Evolutionary conservation across 64 coral and sea anemone genomes (phyloP).

Genomic region (Montipora capricornis): DNA sequence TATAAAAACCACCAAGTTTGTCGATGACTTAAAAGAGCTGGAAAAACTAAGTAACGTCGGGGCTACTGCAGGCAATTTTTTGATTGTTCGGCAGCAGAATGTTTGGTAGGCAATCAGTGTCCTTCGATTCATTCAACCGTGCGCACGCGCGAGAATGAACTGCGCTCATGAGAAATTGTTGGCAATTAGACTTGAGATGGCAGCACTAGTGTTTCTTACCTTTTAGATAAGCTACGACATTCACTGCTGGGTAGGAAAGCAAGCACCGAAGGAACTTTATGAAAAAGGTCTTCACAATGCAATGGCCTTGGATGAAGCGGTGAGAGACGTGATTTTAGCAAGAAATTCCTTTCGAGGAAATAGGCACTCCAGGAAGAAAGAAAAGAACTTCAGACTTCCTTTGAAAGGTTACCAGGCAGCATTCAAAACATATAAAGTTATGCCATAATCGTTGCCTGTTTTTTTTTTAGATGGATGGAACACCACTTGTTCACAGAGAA

Average conservation of each 20-base stretch:
- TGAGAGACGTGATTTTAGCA: background rate
- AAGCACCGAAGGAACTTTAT: background rate
- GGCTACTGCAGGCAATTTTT: too few species aligned
- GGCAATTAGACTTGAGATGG: too few species aligned
- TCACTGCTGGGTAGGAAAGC: conserved; percentile 44
- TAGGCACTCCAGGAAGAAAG: too few species aligned
- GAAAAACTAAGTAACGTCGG: too few species aligned
- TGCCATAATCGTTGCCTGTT: background rate
- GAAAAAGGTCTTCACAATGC: conserved; percentile 16
- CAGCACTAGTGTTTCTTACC: background rate
- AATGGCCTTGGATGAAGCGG: conserved; percentile 10
- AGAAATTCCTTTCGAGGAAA: too few species aligned
- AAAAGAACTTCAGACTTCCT: background rate
- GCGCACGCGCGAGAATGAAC: too few species aligned
- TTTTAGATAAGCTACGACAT: conserved; percentile 20
- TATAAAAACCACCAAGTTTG: too few species aligned
- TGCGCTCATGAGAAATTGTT: too few species aligned
- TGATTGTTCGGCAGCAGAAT: too few species aligned
- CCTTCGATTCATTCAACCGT: too few species aligned
- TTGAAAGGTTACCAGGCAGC: background rate
- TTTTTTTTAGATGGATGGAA: conserved; percentile 36
- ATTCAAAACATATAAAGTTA: background rate
- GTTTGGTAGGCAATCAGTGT: too few species aligned
- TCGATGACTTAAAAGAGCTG: too few species aligned
- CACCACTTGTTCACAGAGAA: conserved; percentile 22